These are phyloP conservation scores for Agapostemon virescens DNA, from an alignment of 2,888 invertebrate genomes.

Conservation along the genomic window DNA sequence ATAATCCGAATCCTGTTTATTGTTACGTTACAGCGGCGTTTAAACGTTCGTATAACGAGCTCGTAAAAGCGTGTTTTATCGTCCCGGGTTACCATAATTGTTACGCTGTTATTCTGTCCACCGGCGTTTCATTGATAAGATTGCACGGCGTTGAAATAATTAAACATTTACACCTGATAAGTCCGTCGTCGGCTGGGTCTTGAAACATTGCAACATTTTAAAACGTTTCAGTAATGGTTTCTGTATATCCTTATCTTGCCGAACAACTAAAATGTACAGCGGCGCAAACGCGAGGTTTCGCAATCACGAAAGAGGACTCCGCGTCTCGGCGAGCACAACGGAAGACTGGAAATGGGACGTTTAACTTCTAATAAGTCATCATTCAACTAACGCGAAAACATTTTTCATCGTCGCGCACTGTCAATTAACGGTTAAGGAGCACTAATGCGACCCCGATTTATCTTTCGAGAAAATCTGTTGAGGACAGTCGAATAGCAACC, in stretches of 20 bases:
- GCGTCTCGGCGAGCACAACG: background rate
- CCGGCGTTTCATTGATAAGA: constrained; percentile 21
- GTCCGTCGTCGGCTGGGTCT: background rate
- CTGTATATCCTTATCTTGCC: background rate
- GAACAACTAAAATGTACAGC: background rate
- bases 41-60: constrained; percentile 21
- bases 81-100: constrained; percentile 31
- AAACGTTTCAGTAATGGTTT: background rate
- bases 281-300: background rate
- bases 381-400: background rate
- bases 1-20: constrained; percentile 28
- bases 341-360: background rate
- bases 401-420: background rate
- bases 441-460: background rate
- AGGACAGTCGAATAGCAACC: background rate
- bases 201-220: background rate
- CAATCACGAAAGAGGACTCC: background rate
- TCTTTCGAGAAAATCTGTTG: background rate
- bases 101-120: constrained; percentile 23
- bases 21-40: constrained; percentile 18
- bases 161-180: constrained; percentile 16
- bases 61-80: constrained; percentile 40
- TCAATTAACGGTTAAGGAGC: background rate
- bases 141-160: background rate
- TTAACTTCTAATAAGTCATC: background rate